Evolutionary conservation across 2,797 vertebrate species (phyloP), one percentile per base, ranked within the genome.

Genomic region (Xerus rutilus): DNA sequence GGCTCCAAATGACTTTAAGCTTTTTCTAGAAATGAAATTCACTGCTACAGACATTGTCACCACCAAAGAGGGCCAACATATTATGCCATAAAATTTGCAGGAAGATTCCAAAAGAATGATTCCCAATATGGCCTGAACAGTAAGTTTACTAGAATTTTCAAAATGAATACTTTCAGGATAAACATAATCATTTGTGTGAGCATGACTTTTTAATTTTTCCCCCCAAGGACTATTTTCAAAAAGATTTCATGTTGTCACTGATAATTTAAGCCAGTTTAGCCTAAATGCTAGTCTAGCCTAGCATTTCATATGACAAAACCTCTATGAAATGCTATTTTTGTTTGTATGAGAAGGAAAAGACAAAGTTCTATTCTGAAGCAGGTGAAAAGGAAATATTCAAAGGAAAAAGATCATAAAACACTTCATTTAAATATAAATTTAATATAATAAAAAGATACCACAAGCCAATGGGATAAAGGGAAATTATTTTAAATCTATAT

Each of bases 1-100:
- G 67, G 20, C 93, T 89, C 20, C 77, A 89, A 65, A 94, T 77
- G 45, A 91, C 32, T 77, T 89, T 64, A 62, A 84, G 49, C 20
- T 96, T 84, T 88, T 96, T 86, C 83, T 87, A 70, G 92, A 97
- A 94, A 47, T 65, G 89, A 94, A 69, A 52, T 79, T 79, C 1
- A 25, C 65, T 70, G 35, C 49, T 57, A 87, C 39, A 72, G 74
- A 76, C 35, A 83, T 30, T 47, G 23, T 64, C 10, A 64, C n/a
- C 28, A 74, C 28, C 32, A 81, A 96, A n/a, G 64, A 94, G 6
- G 78, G 17, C 1, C 79, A 95, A 88, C 93, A 89, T 52, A 91
- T 39, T 21, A 86, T 23, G 28, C 13, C 49, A 39, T 17, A n/a
- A n/a, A 35, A 11, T 67, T n/a, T 45, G 28, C 49, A 74, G 6